Conservation (phyloP, 2,888 invertebrate species). For the Hofmannophila pseudospretella region DNA sequence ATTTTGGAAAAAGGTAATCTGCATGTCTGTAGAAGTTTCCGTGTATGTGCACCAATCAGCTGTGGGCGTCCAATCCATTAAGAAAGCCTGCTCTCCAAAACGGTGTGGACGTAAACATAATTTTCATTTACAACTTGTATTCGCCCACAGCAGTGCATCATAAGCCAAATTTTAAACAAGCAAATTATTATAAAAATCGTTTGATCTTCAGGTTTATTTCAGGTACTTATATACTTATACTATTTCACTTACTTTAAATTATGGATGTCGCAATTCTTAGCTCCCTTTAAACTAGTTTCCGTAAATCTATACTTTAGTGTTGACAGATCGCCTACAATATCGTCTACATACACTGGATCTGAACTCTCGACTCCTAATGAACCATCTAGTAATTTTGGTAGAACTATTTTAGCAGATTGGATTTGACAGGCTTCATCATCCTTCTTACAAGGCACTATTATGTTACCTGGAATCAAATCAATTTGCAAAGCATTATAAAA, state of each 20-base stretch:
- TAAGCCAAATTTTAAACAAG: no score
- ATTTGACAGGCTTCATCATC: slow-evolving; percentile 27
- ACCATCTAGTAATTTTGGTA: slow-evolving; percentile 20
- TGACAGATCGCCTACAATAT: slow-evolving; percentile 25
- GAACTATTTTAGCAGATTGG: slow-evolving; percentile 17
- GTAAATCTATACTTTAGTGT: slow-evolving; percentile 26
- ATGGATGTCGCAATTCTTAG: slow-evolving; percentile 28
- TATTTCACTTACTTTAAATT: slow-evolving; percentile 31
- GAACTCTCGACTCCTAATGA: slow-evolving; percentile 22
- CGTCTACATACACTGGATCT: slow-evolving; percentile 31
- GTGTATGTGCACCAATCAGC: no score
- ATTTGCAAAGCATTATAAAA: background rate
- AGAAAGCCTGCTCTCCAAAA: no score
- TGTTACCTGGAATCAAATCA: background rate
- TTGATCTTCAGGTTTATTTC: no score
- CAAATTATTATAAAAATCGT: no score
- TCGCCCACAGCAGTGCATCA: no score
- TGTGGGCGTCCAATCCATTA: no score
- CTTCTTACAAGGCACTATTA: slow-evolving; percentile 24
- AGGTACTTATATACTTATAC: no score
- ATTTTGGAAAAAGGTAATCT: no score
- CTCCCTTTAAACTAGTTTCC: slow-evolving; percentile 25
- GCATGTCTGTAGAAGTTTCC: no score
- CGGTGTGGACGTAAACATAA: no score
- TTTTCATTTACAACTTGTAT: no score